Evolutionary conservation across 2,888 invertebrate genomes (phyloP).

Genomic region (Vandiemenella viatica): DNA sequence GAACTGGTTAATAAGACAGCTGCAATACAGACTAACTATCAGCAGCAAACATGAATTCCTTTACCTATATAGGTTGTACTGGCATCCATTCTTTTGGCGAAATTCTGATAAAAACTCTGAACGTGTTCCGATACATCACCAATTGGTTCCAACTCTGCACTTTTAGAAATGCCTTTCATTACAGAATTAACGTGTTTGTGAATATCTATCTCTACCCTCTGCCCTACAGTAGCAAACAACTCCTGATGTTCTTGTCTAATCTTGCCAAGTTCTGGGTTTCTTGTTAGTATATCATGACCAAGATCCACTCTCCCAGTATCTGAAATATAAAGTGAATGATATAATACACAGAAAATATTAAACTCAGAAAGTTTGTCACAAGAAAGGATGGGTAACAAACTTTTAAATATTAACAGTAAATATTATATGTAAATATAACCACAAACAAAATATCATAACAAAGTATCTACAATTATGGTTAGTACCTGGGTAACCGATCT

Average conservation of each 20-base stretch:
- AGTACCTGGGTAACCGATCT: no score
- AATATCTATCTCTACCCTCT: constrained; percentile 42
- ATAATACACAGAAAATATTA: background rate
- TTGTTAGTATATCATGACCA: constrained; percentile 17
- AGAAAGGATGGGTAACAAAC: no score
- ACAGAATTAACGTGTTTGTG: constrained; percentile 52
- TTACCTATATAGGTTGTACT: constrained; percentile 40
- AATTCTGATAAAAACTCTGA: constrained; percentile 75
- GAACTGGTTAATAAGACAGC: no score
- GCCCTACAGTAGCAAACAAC: constrained; percentile 29
- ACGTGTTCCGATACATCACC: constrained; percentile 81
- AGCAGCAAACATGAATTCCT: no score
- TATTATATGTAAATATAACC: no score
- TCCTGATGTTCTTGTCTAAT: constrained; percentile 31
- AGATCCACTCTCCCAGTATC: constrained; percentile 18
- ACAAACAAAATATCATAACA: no score
- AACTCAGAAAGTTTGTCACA: no score
- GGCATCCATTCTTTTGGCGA: constrained; percentile 58
- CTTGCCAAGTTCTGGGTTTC: constrained; percentile 23
- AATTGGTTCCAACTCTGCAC: constrained; percentile 43
- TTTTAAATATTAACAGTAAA: no score
- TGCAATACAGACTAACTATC: no score
- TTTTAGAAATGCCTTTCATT: constrained; percentile 42
- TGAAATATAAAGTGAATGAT: constrained; percentile 5
- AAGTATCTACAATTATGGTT: no score